Evolutionary conservation across 2,888 invertebrate genomes (phyloP), one percentile per base, ranked within the genome.

Genomic region (Copidosoma aretas): DNA sequence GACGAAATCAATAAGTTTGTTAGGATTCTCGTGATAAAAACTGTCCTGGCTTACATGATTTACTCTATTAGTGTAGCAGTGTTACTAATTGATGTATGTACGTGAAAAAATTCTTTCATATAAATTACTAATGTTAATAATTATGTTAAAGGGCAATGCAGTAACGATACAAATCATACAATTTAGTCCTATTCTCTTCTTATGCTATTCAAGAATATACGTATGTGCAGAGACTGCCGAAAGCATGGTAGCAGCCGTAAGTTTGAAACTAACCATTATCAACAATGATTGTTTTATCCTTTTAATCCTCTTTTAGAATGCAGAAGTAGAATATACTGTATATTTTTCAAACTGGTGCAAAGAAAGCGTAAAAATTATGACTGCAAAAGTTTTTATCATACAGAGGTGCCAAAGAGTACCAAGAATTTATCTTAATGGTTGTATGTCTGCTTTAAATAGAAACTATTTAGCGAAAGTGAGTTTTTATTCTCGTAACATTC

Each of bases 171-270:
- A 59, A 43, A 17, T 21, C 17, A 0, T 59, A 21, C 59, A 46
- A 10, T 19, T n/a, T n/a, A 46, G 19, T 22, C n/a, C 21, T 1
- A 41, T 59, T 46, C 10, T 59, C 8, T 17, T 15, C 14, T 10
- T 59, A 24, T 21, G 21, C 46, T 59, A 59, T 49, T n/a, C 46
- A 49, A 59, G 59, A 32, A 15, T 67, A 25, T 63, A 39, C 19
- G 32, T 63, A 10, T 67, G 59, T 19, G 67, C 59, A 1, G 68
- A 68, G 57, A 60, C 32, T 25, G 63, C 63, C 0, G 64, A 68
- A 24, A 56, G 60, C 14, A 56, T 68, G 41, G 17, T 43, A 8
- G 53, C 59, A n/a, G 10, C 52, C 2, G 68, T 68, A 56, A 56
- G 64, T 58, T 25, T 41, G 10, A 17, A 54, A 51, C 22, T 25